Evolutionary conservation across 2,888 invertebrate genomes (phyloP).

Genomic region (Orthosia gracilis): DNA sequence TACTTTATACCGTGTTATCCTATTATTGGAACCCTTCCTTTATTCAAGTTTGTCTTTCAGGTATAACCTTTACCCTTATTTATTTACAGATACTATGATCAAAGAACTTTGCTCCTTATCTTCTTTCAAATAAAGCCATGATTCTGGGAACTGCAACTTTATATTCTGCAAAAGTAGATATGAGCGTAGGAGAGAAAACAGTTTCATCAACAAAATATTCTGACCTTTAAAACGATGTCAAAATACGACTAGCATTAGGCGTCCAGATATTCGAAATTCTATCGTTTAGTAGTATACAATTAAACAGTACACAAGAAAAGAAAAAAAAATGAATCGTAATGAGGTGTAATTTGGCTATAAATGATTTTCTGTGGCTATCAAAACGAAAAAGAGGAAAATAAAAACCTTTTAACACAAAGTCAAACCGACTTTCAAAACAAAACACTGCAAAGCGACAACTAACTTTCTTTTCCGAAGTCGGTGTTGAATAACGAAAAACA

Average conservation of each 20-base stretch:
- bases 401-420: too few relatives aligned
- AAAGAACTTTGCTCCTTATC: not conserved
- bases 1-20: too few relatives aligned
- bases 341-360: too few relatives aligned
- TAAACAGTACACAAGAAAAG: slow-evolving; percentile 7
- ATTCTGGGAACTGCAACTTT: not conserved
- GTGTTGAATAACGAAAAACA: too few relatives aligned
- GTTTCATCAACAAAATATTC: not conserved
- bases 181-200: not conserved
- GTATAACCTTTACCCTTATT: not conserved
- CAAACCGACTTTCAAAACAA: too few relatives aligned
- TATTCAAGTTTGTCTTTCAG: not conserved
- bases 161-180: not conserved
- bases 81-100: not conserved
- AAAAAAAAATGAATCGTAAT: too few relatives aligned
- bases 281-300: slow-evolving; percentile 7
- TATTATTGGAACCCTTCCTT: not conserved
- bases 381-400: too few relatives aligned
- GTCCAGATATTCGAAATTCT: slow-evolving; percentile 8
- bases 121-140: not conserved
- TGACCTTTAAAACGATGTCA: not conserved
- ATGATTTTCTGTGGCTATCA: too few relatives aligned
- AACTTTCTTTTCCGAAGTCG: too few relatives aligned
- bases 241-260: slow-evolving; percentile 23
- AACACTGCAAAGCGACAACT: too few relatives aligned